Base-by-base conservation (phyloP, 2,113 vertebrate species). In the Lamprotornis superbus region DNA sequence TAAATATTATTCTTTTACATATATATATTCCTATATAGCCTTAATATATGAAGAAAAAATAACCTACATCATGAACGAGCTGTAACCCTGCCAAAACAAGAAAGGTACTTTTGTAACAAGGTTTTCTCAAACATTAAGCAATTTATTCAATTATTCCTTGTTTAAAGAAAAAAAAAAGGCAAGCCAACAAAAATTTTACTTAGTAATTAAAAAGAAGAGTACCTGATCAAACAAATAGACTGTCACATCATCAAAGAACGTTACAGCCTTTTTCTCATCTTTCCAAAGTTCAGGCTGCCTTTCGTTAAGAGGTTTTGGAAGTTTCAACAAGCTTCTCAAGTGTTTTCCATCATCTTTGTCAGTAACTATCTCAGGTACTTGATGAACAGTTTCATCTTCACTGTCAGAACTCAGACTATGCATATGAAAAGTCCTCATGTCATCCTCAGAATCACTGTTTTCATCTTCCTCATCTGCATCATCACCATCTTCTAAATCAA, bases 211-310 rank as follows among this genome's bases (percentile, higher is more conserved):
- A 46, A 40, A 23, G 35, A 76, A 61, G 11, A 42, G 56, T 98
- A 99, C 99, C 99, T 99, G 99, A 97, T 99, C 99, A 97, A 99
- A 99, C 77, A 99, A 98, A 96, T 99, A 99, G 94, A 99, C 99
- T 0, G 99, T 99, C 97, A 99, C 99, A 87, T 99, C 99, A 75
- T 99, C 99, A 52, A 99, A 99, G 96, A 99, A 99, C 0, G 98
- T 99, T 68, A 99, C 99, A 0, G 98, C 98, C 97, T 99, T 98
- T 95, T 98, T 97, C 65, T 97, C 97, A 79, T 96, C 97, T 93
- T 96, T 97, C 93, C 94, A 96, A 11, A 57, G 52, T 9, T 95
- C 92, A 0, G 71, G 79, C 2, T 81, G 91, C 67, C 17, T 87
- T n/a, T 80, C 94, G 11, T 30, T 55, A 12, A 89, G 55, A 3